phyloP scores from a whole-genome alignment of 1,140 invertebrate genomes.

The Bombus turneri region DNA sequence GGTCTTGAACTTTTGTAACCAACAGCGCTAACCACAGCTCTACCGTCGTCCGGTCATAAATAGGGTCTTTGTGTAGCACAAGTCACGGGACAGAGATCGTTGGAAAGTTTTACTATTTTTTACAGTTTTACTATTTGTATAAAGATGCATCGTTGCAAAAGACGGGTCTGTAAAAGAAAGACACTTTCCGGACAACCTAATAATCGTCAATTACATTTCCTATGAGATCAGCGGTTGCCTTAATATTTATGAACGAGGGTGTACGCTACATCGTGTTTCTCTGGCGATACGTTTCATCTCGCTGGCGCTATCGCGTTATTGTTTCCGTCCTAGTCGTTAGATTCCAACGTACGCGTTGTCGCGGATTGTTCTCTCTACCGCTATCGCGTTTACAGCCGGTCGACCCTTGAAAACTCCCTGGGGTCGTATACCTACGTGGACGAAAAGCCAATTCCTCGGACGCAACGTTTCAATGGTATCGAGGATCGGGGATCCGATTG shows the following conservation, averaged over 20 bases:
- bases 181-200: too few relatives aligned
- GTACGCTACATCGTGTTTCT: background rate
- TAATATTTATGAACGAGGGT: background rate
- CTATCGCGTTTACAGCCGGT: slow-evolving; percentile 53
- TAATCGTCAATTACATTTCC: too few relatives aligned
- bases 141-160: too few relatives aligned
- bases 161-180: too few relatives aligned
- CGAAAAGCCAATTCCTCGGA: slow-evolving; percentile 18
- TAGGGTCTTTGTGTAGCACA: too few relatives aligned
- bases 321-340: slow-evolving; percentile 8
- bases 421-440: background rate
- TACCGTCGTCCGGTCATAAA: too few relatives aligned
- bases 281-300: background rate
- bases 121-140: too few relatives aligned
- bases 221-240: too few relatives aligned
- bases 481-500: slow-evolving; percentile 27
- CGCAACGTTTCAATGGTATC: slow-evolving; percentile 11
- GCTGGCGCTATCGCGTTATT: background rate
- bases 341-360: slow-evolving; percentile 44
- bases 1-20: too few relatives aligned
- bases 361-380: slow-evolving; percentile 71
- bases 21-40: too few relatives aligned
- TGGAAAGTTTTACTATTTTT: too few relatives aligned
- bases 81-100: too few relatives aligned
- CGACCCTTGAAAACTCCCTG: slow-evolving; percentile 35